A percentile compares a stretch with the other conserved stretches of the same genome.
Conservation (phyloP, 1,140 invertebrate species). For the Drosophila saltans region DNA sequence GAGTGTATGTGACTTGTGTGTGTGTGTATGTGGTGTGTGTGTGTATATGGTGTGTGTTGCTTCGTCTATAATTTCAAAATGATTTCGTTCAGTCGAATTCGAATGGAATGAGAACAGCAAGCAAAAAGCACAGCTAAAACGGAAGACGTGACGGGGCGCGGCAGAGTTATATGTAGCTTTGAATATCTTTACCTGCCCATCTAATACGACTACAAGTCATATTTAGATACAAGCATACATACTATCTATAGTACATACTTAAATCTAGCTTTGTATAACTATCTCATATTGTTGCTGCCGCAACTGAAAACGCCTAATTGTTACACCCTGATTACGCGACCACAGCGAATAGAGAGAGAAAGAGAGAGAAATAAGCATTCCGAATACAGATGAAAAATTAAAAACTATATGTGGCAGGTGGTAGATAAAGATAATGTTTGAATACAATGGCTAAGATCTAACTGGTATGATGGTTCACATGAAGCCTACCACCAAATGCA, state of each 20-base stretch:
- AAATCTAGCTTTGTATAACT: background rate
- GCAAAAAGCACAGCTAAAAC: slow-evolving; percentile 43
- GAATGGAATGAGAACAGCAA: slow-evolving; percentile 44
- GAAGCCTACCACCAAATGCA: slow-evolving; percentile 1
- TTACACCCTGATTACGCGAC: slow-evolving; percentile 79
- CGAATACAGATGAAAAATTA: slow-evolving; percentile 43
- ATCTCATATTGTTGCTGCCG: slow-evolving; percentile 17
- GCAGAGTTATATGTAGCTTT: slow-evolving; percentile 33
- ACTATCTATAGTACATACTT: background rate
- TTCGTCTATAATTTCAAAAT: slow-evolving; percentile 57
- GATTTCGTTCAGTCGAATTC: slow-evolving; percentile 38
- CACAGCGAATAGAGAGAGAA: slow-evolving; percentile 36
- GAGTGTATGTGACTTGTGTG: background rate
- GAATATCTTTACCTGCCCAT: slow-evolving; percentile 38
- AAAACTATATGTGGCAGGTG: slow-evolving; percentile 20
- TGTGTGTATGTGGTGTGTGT: background rate
- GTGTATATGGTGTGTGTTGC: slow-evolving; percentile 14
- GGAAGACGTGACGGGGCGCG: slow-evolving; percentile 70
- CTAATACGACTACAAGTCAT: slow-evolving; percentile 13
- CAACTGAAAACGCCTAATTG: slow-evolving; percentile 76
- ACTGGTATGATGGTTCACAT: slow-evolving; percentile 18
- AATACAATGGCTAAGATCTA: slow-evolving; percentile 17
- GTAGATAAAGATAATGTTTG: background rate
- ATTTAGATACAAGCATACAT: background rate
- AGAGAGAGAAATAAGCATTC: slow-evolving; percentile 4